phyloP scores from a whole-genome alignment of 2,797 vertebrate genomes.

The Tiaroga cobitis region DNA sequence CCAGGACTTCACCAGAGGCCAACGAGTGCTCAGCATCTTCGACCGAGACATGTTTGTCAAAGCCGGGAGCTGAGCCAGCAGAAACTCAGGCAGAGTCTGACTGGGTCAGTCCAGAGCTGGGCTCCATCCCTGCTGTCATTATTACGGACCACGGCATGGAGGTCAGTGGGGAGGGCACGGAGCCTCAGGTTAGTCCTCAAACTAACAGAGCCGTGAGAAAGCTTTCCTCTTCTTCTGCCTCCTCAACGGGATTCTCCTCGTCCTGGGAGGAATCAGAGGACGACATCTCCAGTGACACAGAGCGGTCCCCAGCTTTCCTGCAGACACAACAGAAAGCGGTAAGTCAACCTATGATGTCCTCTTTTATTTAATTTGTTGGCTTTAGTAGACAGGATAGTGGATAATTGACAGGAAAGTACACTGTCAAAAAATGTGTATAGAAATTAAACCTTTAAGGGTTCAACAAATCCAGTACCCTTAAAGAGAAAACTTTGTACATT shows the following conservation, averaged over 20 bases:
- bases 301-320: slow-evolving; percentile 85
- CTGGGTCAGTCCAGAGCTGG: slow-evolving; percentile 39
- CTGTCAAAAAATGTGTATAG: background rate
- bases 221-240: slow-evolving; percentile 95
- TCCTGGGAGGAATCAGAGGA: slow-evolving; percentile 98
- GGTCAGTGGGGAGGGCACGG: slow-evolving; percentile 64
- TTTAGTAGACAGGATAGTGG: background rate
- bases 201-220: slow-evolving; percentile 82
- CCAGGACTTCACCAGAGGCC: slow-evolving; percentile 46
- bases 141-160: slow-evolving; percentile 91
- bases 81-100: slow-evolving; percentile 33
- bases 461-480: background rate
- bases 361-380: background rate
- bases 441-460: background rate
- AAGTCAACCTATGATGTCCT: slow-evolving; percentile 70
- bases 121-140: slow-evolving; percentile 87
- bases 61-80: slow-evolving; percentile 39
- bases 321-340: slow-evolving; percentile 93
- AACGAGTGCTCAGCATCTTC: slow-evolving; percentile 37
- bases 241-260: slow-evolving; percentile 96
- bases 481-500: background rate
- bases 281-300: slow-evolving; percentile 94
- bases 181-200: slow-evolving; percentile 70
- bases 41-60: slow-evolving; percentile 34
- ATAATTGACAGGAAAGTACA: background rate